phyloP scores from a whole-genome alignment of 2,113 vertebrate species.

The Raja brachyura region DNA sequence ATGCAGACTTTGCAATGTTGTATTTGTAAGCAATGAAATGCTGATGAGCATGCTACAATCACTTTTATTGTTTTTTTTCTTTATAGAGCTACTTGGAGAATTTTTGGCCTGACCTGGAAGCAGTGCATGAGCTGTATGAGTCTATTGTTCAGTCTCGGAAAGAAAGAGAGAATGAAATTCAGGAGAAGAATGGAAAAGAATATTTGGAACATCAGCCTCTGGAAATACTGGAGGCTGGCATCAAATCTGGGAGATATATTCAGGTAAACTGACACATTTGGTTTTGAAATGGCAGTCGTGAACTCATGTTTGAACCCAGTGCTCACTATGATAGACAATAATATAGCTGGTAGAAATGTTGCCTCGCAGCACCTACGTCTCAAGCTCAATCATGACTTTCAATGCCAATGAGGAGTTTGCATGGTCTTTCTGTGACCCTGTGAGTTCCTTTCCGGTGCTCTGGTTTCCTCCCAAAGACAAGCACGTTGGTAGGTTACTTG shows the following conservation, averaged over 20 bases:
- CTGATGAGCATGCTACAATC: neutral
- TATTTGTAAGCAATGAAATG: neutral
- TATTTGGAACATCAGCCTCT: slow-evolving; percentile 74
- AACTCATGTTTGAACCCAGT: too few relatives aligned
- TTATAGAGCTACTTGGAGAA: slow-evolving; percentile 76
- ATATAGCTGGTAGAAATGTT: too few relatives aligned
- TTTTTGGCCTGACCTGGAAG: slow-evolving; percentile 82
- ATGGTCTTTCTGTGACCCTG: too few relatives aligned
- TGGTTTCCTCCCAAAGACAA: too few relatives aligned
- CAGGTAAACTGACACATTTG: slow-evolving; percentile 53
- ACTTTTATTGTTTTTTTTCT: neutral
- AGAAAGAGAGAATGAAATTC: slow-evolving; percentile 68
- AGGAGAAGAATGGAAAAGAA: slow-evolving; percentile 67
- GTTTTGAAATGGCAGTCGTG: slow-evolving; percentile 14
- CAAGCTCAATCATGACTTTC: too few relatives aligned
- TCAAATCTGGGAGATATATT: slow-evolving; percentile 84
- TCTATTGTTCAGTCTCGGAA: slow-evolving; percentile 73
- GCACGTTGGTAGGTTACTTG: too few relatives aligned
- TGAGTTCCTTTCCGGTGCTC: too few relatives aligned
- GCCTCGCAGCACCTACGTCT: too few relatives aligned
- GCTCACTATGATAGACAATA: too few relatives aligned
- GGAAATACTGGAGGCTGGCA: slow-evolving; percentile 79
- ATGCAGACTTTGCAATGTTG: neutral
- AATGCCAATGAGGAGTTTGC: too few relatives aligned
- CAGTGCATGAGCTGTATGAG: slow-evolving; percentile 70